Evolutionary conservation across 2,888 invertebrate genomes (phyloP).

Genomic region (Pyrocoelia pectoralis): DNA sequence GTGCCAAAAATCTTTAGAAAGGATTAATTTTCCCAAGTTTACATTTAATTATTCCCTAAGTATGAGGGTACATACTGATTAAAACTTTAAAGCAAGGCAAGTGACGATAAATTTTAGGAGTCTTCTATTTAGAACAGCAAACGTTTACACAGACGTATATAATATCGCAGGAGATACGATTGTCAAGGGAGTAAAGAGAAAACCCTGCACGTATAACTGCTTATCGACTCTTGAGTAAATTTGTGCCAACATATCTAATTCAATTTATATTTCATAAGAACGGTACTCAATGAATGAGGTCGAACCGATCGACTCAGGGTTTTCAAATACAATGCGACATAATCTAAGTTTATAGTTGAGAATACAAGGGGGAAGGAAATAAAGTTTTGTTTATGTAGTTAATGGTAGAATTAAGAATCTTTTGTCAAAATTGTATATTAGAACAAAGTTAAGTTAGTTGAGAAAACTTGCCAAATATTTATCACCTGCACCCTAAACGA

Average conservation of each 20-base stretch:
- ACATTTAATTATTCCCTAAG: not conserved
- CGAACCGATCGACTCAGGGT: conserved; percentile 30
- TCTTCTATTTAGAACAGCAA: conserved; percentile 12
- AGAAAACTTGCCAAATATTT: too few species aligned
- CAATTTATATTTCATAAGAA: conserved; percentile 40
- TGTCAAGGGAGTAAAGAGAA: conserved; percentile 22
- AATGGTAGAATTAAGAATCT: too few species aligned
- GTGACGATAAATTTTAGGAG: too few species aligned
- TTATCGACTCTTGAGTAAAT: conserved; percentile 37
- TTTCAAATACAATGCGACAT: conserved; percentile 32
- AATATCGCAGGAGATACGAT: conserved; percentile 18
- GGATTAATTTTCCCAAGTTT: too few species aligned
- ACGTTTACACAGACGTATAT: conserved; percentile 12
- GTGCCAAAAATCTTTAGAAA: too few species aligned
- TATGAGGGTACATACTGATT: not conserved
- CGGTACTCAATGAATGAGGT: conserved; percentile 30
- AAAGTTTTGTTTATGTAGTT: too few species aligned
- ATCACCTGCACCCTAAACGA: conserved; percentile 19
- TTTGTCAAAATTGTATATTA: too few species aligned
- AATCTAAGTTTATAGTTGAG: conserved; percentile 29
- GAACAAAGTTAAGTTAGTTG: too few species aligned
- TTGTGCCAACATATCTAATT: conserved; percentile 39
- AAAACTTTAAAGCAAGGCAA: conserved; percentile 19
- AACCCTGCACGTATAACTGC: conserved; percentile 32
- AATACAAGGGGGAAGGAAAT: too few species aligned